Base-by-base conservation (phyloP, 2,113 vertebrate genomes). In the Embiotoca jacksoni region DNA sequence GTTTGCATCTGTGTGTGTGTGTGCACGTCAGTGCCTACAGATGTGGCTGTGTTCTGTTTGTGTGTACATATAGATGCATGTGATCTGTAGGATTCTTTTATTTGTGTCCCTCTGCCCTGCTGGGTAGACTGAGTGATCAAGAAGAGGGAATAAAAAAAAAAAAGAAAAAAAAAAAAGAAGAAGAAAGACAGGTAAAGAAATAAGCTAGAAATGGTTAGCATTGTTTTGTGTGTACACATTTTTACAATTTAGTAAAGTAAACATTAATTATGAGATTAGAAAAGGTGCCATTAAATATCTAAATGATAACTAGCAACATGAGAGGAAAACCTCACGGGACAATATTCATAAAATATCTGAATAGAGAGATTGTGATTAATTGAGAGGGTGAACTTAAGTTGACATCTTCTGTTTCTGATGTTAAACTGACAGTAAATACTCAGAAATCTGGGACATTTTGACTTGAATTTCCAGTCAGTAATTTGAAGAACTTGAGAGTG, bases 1-100 rank as follows among this genome's bases (percentile, higher is more conserved):
- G 65, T 70, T 53, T 79, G 39, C 11, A 7, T 83, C 64, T 69
- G 47, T 70, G 72, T 33, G 60, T 33, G 60, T 81, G 65, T 70
- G 60, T 71, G 32, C 55, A 70, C 47, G 30, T 72, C 8, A 2
- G 5, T n/a, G 47, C 77, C 49, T 53, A 58, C 62, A 69, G 35
- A 76, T 83, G 70, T 52, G 61, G n/a, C 41, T 50, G 61, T 31
- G 44, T 50, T 74, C 5, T 49, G 60, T 73, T 52, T 70, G 32
- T 52, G 44, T 59, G 54, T 70, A 37, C 85, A 57, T 37, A 58
- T 36, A 58, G 9, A 74, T 64, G 54, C 37, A 70, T 78, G 50
- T 58, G 65, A 75, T 76, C 58, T 67, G 15, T 75, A 39, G 9
- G 36, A 35, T 30, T 75, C 6, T 47, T 54, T 71, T 65, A 58